Evolutionary conservation across 2,888 invertebrate species (phyloP).

Genomic region (Leptinotarsa tumamoca): DNA sequence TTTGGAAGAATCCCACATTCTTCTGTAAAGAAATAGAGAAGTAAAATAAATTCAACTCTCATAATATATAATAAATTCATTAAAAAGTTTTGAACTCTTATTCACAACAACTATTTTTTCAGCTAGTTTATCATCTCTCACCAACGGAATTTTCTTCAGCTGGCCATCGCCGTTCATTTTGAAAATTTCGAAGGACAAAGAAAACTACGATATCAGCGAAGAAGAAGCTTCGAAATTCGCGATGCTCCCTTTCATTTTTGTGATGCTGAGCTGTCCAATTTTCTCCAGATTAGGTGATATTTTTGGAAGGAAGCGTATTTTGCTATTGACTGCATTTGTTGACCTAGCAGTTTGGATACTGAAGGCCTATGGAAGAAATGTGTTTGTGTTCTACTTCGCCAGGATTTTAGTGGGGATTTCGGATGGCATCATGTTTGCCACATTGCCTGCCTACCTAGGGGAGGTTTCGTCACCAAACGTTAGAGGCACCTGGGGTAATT

Average conservation of each 20-base stretch:
- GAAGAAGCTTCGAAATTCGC: slow-evolving; percentile 60
- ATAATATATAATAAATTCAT: too few relatives aligned
- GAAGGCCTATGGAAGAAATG: slow-evolving; percentile 50
- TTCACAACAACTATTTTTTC: slow-evolving; percentile 34
- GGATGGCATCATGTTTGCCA: slow-evolving; percentile 53
- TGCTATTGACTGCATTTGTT: slow-evolving; percentile 54
- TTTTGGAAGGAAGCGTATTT: slow-evolving; percentile 56
- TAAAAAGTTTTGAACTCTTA: too few relatives aligned
- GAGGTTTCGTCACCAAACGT: slow-evolving; percentile 58
- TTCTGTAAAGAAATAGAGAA: too few relatives aligned
- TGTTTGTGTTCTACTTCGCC: slow-evolving; percentile 56
- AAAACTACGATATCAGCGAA: slow-evolving; percentile 55
- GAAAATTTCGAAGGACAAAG: slow-evolving; percentile 54
- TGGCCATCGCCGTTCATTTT: slow-evolving; percentile 62
- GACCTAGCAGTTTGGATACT: slow-evolving; percentile 53
- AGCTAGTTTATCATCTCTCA: slow-evolving; percentile 49
- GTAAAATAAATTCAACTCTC: too few relatives aligned
- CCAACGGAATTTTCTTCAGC: slow-evolving; percentile 49
- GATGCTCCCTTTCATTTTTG: slow-evolving; percentile 56
- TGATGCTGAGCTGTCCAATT: slow-evolving; percentile 50
- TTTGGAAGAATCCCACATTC: too few relatives aligned
- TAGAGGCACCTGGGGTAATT: slow-evolving; percentile 58
- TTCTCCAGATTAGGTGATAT: slow-evolving; percentile 53
- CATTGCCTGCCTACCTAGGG: slow-evolving; percentile 57
- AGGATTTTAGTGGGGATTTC: slow-evolving; percentile 54